A percentile compares a stretch with the other conserved stretches of the same genome.
These are phyloP conservation scores for Brachymystax lenok DNA, from an alignment of 2,797 vertebrate species.

Conservation along the genomic window DNA sequence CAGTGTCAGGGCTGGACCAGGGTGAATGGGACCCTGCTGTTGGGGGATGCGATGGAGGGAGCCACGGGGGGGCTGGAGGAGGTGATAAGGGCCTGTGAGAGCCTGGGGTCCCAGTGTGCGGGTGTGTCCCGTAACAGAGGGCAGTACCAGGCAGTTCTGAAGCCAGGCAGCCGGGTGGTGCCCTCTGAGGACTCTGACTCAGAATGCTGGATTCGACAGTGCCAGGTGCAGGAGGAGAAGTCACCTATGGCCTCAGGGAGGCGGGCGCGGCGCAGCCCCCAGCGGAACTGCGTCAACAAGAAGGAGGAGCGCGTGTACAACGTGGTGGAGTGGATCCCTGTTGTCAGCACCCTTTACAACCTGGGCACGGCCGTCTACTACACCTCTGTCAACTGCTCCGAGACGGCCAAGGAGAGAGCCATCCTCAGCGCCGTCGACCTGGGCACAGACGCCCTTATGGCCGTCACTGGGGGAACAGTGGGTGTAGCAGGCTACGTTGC, in stretches of 20 bases:
- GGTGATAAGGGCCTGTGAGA: slow-evolving; percentile 66
- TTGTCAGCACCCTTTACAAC: slow-evolving; percentile 83
- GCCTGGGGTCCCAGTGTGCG: slow-evolving; percentile 71
- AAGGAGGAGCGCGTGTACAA: slow-evolving; percentile 74
- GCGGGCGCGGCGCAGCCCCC: slow-evolving; percentile 54
- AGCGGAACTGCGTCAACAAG: slow-evolving; percentile 66
- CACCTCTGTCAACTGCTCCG: slow-evolving; percentile 79
- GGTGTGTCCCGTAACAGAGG: slow-evolving; percentile 59
- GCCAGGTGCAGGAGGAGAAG: slow-evolving; percentile 29
- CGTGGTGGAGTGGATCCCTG: slow-evolving; percentile 80
- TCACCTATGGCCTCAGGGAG: not conserved
- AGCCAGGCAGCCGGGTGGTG: slow-evolving; percentile 63
- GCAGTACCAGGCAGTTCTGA: slow-evolving; percentile 67
- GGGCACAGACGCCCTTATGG: slow-evolving; percentile 82
- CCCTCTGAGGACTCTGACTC: slow-evolving; percentile 52
- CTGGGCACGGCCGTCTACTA: slow-evolving; percentile 89
- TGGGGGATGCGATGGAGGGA: slow-evolving; percentile 49
- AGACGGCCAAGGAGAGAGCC: slow-evolving; percentile 80
- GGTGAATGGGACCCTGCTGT: slow-evolving; percentile 59
- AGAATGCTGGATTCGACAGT: slow-evolving; percentile 74
- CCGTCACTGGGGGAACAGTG: slow-evolving; percentile 61
- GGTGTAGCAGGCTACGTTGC: slow-evolving; percentile 71
- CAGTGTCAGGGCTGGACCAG: slow-evolving; percentile 69
- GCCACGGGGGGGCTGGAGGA: slow-evolving; percentile 47
- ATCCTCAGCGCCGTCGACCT: slow-evolving; percentile 81